phyloP scores from a whole-genome alignment of 2,797 vertebrate species.

The Amniataba percoides region DNA sequence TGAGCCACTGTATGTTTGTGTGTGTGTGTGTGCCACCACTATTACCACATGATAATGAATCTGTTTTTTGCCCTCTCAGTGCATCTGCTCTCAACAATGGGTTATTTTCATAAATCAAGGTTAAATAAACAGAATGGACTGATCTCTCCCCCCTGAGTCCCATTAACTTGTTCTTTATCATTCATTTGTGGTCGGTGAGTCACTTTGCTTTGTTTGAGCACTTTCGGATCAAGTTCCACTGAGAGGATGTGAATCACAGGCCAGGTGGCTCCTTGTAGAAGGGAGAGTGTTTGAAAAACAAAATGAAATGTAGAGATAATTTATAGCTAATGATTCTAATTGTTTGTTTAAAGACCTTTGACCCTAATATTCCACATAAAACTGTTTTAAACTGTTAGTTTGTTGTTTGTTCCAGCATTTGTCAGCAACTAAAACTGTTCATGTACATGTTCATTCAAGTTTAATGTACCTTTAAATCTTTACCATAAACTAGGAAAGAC shows the following conservation, averaged over 20 bases:
- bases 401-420: background rate
- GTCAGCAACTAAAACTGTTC: background rate
- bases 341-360: background rate
- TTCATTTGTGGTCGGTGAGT: conserved; percentile 46
- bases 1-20: conserved; percentile 24
- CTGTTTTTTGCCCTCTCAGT: conserved; percentile 6
- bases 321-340: background rate
- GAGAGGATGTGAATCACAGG: background rate
- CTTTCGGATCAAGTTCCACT: conserved; percentile 28
- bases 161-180: background rate
- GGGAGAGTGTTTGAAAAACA: background rate
- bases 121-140: background rate
- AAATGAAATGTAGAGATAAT: background rate
- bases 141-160: background rate
- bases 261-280: background rate
- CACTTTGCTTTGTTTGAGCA: conserved; percentile 47
- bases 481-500: background rate
- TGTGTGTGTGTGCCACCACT: background rate
- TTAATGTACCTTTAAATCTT: background rate
- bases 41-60: conserved; percentile 33
- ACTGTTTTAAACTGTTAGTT: background rate
- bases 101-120: conserved; percentile 18
- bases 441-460: too few species aligned
- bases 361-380: background rate
- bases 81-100: conserved; percentile 1